Evolutionary conservation across 2,797 vertebrate species (phyloP).

Genomic region (Tokudaia tokunoshimensis): DNA sequence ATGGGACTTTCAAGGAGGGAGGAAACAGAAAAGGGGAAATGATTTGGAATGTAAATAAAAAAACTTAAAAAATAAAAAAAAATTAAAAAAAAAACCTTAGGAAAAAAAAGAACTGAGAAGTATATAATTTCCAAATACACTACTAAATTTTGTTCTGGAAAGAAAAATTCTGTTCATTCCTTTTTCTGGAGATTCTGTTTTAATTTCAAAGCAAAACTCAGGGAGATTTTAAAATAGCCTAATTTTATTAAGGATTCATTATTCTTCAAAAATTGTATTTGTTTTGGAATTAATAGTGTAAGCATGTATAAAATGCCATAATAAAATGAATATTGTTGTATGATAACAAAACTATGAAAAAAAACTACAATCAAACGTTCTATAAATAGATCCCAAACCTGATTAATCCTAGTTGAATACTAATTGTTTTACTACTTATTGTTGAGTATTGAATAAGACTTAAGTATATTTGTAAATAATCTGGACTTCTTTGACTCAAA

Average conservation of each 20-base stretch:
- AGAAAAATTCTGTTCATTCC: neutral
- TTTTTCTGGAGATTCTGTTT: neutral
- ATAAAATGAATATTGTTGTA: neutral
- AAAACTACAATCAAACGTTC: neutral
- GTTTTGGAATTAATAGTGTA: conserved; percentile 21
- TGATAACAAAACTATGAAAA: neutral
- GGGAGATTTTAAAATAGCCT: conserved; percentile 1
- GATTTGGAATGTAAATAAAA: too few species aligned
- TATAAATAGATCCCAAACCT: neutral
- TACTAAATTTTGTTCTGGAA: neutral
- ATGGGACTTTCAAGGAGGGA: too few species aligned
- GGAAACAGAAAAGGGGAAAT: too few species aligned
- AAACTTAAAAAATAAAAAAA: too few species aligned
- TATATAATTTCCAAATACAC: neutral
- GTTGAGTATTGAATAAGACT: neutral
- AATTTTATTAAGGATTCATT: neutral
- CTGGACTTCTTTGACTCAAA: neutral
- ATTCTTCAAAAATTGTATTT: neutral
- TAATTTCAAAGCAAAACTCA: neutral
- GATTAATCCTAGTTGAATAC: neutral
- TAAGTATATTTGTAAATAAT: neutral
- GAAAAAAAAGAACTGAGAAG: neutral
- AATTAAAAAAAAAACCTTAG: too few species aligned
- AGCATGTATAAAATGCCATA: neutral
- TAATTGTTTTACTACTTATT: neutral